phyloP scores from a whole-genome alignment of 2,113 vertebrate genomes.

The Bubo bubo region DNA sequence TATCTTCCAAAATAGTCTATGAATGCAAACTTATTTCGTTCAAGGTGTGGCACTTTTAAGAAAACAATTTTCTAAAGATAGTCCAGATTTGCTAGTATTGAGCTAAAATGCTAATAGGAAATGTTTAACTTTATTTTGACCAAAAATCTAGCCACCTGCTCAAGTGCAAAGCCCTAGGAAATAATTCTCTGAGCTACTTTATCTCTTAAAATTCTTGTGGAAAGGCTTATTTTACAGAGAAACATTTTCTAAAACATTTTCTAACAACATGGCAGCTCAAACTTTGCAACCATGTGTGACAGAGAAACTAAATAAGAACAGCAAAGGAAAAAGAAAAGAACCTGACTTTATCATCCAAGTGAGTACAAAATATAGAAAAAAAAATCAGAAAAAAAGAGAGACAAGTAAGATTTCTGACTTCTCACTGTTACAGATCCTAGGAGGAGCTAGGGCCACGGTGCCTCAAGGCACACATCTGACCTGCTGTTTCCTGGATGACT shows the following conservation, averaged over 20 bases:
- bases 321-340: background rate
- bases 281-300: background rate
- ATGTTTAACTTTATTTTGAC: background rate
- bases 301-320: background rate
- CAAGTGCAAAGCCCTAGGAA: background rate
- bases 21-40: background rate
- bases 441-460: background rate
- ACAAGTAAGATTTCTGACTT: background rate
- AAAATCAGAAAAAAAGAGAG: background rate
- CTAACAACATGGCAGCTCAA: background rate
- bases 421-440: background rate
- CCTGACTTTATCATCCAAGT: background rate
- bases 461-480: background rate
- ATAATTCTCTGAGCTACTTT: background rate
- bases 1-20: slow-evolving; percentile 58
- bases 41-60: background rate
- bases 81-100: background rate
- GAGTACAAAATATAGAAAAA: background rate
- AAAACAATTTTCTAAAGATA: background rate
- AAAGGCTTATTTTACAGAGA: background rate
- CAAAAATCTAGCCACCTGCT: background rate
- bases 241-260: background rate
- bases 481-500: background rate
- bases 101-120: background rate
- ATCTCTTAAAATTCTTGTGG: background rate